Evolutionary conservation across 2,113 vertebrate species (phyloP).

Genomic region (Indri indri): DNA sequence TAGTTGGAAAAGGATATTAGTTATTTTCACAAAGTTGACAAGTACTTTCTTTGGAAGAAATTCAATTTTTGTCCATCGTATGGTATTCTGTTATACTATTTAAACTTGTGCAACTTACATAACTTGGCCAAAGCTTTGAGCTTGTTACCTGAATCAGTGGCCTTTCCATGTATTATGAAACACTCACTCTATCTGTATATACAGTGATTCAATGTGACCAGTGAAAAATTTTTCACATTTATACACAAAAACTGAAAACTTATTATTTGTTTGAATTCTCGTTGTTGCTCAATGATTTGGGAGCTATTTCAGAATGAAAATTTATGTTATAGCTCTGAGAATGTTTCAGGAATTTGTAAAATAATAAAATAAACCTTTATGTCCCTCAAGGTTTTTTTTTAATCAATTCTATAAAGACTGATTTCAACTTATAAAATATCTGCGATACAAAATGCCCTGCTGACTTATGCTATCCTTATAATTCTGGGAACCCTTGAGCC

Average conservation of each 20-base stretch:
- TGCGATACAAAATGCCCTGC: not conserved
- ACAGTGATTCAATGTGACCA: slow-evolving; percentile 50
- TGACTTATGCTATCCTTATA: not conserved
- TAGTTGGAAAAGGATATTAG: not conserved
- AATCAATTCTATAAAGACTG: not conserved
- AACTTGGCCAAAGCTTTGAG: not conserved
- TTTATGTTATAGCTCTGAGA: slow-evolving; percentile 51
- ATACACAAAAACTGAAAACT: slow-evolving; percentile 62
- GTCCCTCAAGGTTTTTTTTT: not conserved
- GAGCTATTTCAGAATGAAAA: slow-evolving; percentile 66
- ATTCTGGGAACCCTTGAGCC: not conserved
- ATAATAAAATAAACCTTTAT: slow-evolving; percentile 25
- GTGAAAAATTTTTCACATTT: slow-evolving; percentile 59
- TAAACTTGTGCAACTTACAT: not conserved
- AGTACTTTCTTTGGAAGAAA: not conserved
- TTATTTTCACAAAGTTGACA: not conserved
- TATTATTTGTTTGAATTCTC: slow-evolving; percentile 76
- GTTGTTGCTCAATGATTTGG: slow-evolving; percentile 69
- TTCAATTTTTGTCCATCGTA: not conserved
- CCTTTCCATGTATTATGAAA: not conserved
- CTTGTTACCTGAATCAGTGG: not conserved
- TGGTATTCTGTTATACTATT: not conserved
- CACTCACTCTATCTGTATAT: not conserved
- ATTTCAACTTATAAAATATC: not conserved
- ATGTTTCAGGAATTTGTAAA: slow-evolving; percentile 50